Evolutionary conservation across 2,113 vertebrate species (phyloP), one percentile per base, ranked within the genome.

Genomic region (Clarias batrachus): DNA sequence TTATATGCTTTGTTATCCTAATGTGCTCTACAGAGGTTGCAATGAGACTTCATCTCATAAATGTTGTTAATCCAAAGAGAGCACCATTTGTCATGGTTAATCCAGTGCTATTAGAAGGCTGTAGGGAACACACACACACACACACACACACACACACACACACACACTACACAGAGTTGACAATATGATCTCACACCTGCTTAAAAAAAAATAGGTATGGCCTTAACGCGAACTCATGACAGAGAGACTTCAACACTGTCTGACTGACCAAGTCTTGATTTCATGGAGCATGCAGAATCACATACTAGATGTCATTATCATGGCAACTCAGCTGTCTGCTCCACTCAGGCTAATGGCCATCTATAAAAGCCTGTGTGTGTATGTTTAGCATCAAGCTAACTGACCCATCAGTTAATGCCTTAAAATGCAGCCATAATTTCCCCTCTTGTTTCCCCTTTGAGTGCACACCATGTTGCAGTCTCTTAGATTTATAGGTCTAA

Each of bases 11-110:
- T 59, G 79, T 68, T 87, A 84, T 87, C 59, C 78, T 88, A 41
- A 81, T 90, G 27, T 83, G 62, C 52, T 87, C 80, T 65, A 48
- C 71, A 56, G 27, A 77, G 74, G 81, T 33, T 76, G 27, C 57
- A 41, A 54, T 70, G 59, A 62, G 56, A 87, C 59, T 87, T 74
- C 59, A 66, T 87, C 68, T 90, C 88, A 86, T 91, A 91, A 91
- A 88, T 84, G 80, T 60, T 84, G 65, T 90, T 91, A 91, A 93
- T 93, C 83, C 84, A 60, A 85, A 90, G n/a, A 88, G 89, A 89
- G 85, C 66, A 23, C 54, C 68, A 78, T 92, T 92, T 92, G 91
- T 92, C 89, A 84, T 33, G 83, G 86, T 91, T 92, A 91, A 94
- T 92, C 92, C 91, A 48, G 84, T 89, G 88, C 88, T 92, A 85